phyloP scores from a whole-genome alignment of 2,113 vertebrate genomes.

The Anseranas semipalmata region DNA sequence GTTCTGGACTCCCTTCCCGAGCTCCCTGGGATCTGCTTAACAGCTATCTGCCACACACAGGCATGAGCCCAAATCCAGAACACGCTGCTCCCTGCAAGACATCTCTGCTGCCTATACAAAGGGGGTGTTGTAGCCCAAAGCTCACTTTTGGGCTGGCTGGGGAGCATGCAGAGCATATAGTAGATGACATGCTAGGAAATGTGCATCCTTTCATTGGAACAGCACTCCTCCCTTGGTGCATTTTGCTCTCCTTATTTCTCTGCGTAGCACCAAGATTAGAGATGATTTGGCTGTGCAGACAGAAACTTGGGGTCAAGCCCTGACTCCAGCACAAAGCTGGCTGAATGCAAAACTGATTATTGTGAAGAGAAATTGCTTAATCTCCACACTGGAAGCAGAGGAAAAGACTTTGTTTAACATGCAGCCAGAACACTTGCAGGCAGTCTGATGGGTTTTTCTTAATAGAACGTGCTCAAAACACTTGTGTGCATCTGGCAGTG shows the following conservation, averaged over 20 bases:
- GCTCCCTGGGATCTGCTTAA: neutral
- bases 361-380: constrained; percentile 52
- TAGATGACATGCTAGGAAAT: neutral
- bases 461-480: constrained; percentile 24
- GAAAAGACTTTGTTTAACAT: constrained; percentile 63
- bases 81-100: neutral
- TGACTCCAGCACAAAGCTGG: constrained; percentile 40
- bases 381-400: constrained; percentile 40
- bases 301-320: constrained; percentile 58
- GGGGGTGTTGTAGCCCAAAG: neutral
- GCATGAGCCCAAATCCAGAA: neutral
- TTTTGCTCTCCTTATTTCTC: constrained; percentile 15
- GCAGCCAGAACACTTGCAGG: constrained; percentile 49
- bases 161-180: neutral
- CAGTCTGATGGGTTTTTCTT: constrained; percentile 50
- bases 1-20: neutral
- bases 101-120: neutral
- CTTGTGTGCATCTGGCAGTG: constrained; percentile 13
- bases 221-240: neutral
- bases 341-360: constrained; percentile 61
- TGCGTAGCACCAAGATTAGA: constrained; percentile 59
- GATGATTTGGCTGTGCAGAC: constrained; percentile 14
- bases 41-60: neutral
- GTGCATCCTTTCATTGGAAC: neutral
- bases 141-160: neutral